Evolutionary conservation across 2,888 invertebrate species (phyloP).

Genomic region (Platerodrilus igneus): DNA sequence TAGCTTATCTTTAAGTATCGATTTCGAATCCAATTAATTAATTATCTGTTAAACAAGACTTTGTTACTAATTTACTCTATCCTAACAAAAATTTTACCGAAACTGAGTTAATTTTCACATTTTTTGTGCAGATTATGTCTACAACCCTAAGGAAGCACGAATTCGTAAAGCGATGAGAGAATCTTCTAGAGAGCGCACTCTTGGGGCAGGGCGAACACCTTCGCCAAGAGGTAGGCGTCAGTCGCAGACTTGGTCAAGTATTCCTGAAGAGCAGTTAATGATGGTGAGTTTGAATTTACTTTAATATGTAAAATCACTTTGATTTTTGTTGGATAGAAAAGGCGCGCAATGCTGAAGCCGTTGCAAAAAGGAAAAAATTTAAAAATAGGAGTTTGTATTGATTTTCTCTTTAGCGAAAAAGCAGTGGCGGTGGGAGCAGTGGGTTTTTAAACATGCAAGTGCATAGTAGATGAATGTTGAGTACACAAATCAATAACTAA

Average conservation of each 20-base stretch:
- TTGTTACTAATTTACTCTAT: not conserved
- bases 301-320: not conserved
- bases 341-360: no score
- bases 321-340: no score
- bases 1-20: conserved; percentile 32
- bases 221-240: conserved; percentile 54
- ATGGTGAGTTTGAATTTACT: conserved; percentile 33
- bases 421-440: no score
- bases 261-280: conserved; percentile 41
- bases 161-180: conserved; percentile 58
- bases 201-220: conserved; percentile 54
- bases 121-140: conserved; percentile 54
- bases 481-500: no score
- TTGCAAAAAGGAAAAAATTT: no score
- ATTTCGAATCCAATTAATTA: conserved; percentile 39
- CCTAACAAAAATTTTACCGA: not conserved
- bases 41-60: no score
- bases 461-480: no score
- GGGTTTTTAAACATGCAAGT: no score
- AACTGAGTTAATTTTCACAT: not conserved
- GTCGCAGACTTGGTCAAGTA: conserved; percentile 35
- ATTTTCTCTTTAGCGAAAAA: no score
- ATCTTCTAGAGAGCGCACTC: conserved; percentile 43
- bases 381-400: no score
- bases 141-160: conserved; percentile 60